Evolutionary conservation across 2,797 vertebrate genomes (phyloP).

Genomic region (Enteromius trimaculatus): DNA sequence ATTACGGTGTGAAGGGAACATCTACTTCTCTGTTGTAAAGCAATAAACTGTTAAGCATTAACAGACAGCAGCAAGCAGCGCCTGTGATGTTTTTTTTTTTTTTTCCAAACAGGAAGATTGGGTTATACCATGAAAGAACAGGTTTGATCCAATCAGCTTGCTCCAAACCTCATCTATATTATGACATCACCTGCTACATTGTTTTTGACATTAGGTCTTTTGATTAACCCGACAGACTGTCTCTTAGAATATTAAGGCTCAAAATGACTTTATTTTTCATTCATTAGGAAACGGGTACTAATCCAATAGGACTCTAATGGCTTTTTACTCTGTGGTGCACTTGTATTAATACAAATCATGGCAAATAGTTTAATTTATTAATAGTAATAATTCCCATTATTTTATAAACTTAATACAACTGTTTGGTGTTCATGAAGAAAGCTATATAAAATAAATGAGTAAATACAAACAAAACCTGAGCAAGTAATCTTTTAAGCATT

Average conservation of each 20-base stretch:
- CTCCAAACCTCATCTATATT: slow-evolving; percentile 24
- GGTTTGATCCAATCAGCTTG: slow-evolving; percentile 19
- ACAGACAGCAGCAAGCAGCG: background rate
- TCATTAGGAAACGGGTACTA: background rate
- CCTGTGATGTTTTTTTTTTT: background rate
- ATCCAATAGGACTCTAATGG: background rate
- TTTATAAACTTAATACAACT: background rate
- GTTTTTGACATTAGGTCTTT: background rate
- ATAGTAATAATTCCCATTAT: background rate
- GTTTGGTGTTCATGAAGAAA: background rate
- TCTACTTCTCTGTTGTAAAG: slow-evolving; percentile 5
- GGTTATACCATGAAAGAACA: background rate
- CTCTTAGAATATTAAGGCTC: background rate
- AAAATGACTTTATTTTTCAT: background rate
- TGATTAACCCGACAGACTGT: background rate
- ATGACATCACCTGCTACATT: slow-evolving; percentile 20
- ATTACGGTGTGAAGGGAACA: background rate
- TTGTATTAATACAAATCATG: background rate
- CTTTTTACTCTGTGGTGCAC: background rate
- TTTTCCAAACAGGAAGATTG: background rate
- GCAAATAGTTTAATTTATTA: background rate
- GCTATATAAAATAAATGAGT: background rate
- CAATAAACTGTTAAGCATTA: slow-evolving; percentile 43
- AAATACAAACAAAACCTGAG: background rate
- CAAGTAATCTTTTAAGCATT: background rate